Conservation (phyloP, 2,113 vertebrate genomes). For the Macaca nemestrina region DNA sequence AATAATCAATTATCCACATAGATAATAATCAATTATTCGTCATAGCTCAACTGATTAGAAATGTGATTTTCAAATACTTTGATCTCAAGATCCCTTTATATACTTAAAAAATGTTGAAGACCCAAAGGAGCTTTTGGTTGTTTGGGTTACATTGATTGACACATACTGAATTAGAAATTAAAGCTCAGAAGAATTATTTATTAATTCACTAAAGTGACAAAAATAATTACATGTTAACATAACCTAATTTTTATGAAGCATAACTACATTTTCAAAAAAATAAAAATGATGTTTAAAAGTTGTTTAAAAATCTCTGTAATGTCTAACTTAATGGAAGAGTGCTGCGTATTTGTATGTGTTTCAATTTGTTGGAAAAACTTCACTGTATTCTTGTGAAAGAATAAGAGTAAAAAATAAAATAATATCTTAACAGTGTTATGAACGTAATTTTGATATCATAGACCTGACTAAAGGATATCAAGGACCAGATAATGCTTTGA, state of each 20-base stretch:
- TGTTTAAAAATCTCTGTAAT: neutral
- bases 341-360: neutral
- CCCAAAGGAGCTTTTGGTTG: neutral
- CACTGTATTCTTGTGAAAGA: neutral
- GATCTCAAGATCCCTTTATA: neutral
- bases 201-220: neutral
- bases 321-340: neutral
- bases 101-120: neutral
- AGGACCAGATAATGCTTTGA: neutral
- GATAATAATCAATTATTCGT: neutral
- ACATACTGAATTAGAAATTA: neutral
- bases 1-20: neutral
- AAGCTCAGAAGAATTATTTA: neutral
- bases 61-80: neutral
- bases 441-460: neutral
- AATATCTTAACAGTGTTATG: neutral
- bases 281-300: neutral
- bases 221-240: neutral
- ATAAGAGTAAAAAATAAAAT: neutral
- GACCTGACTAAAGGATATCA: neutral
- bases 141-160: neutral
- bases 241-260: neutral
- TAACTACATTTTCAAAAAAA: neutral
- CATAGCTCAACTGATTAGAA: neutral
- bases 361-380: neutral